Base-by-base conservation (phyloP, 2,888 invertebrate genomes). In the Sinohyriopsis cumingii region DNA sequence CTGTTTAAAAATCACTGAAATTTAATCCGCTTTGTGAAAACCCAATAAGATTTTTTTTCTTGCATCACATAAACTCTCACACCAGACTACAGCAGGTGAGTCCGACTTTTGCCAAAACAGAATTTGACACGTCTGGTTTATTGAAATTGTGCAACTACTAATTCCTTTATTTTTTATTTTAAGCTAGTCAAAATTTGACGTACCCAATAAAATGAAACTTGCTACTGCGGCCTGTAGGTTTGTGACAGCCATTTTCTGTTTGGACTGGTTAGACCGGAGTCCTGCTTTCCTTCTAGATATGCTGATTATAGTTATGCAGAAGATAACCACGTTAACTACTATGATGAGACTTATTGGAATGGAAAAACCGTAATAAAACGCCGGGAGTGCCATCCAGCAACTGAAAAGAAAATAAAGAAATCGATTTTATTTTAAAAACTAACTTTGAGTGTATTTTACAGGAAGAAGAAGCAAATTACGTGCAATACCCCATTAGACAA, bases 241-340 rank as follows among this genome's bases (percentile, higher is more conserved):
- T 5, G 84, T 85, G 71, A 84, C 77, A 24, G 86, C 82, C 64
- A 86, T 78, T 59, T 82, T 81, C 55, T 82, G 76, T 63, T 85
- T 83, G 75, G 92, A 91, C 61, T 92, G 91, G 76, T 92, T 91
- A 67, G 83, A 87, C 0, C 92, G 91, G 5, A 92, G 91, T 0
- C 85, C 85, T 66, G 82, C 79, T 20, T 85, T 83, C 61, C 86
- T 71, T 28, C 82, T 78, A 59, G 81, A 81, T 64, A 89, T 82
- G 65, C 84, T 84, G 69, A 84, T 72, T 53, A 88, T 77, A 63
- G 88, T 86, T 24, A 87, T 75, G 53, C 83, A 67, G 71, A 86
- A 87, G 67, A 87, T 80, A 24, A 84, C 74, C 15, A 82, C 65
- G 71, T 87, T 87, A 65, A 82, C 76, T n/a, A 85, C 24, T 19